A percentile compares a stretch with the other conserved stretches of the same genome.
Evolutionary conservation across 92 coral and sea anemone genomes (phyloP).

Genomic region (Porites rus): DNA sequence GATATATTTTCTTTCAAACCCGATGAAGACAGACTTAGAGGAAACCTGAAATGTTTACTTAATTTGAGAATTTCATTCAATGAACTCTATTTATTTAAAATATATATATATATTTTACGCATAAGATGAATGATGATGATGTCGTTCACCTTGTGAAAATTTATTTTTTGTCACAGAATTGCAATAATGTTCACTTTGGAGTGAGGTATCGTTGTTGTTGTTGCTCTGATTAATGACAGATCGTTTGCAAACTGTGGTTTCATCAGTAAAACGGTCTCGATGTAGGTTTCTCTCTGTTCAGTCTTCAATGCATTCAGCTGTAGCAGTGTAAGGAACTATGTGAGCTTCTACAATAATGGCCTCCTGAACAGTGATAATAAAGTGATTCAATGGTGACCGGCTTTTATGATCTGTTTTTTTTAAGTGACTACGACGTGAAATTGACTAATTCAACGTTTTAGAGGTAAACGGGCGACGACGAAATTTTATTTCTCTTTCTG

Average conservation of each 20-base stretch:
- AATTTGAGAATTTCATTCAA: too few species aligned
- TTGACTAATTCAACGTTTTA: too few species aligned
- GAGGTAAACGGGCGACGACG: too few species aligned
- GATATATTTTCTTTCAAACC: too few species aligned
- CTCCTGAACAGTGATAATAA: conserved; percentile 22
- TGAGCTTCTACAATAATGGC: conserved; percentile 13
- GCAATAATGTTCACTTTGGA: conserved; percentile 5
- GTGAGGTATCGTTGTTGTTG: conserved; percentile 8
- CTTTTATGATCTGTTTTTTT: not conserved
- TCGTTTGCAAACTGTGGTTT: conserved; percentile 55
- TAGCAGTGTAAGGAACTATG: conserved; percentile 17
- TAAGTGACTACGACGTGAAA: too few species aligned
- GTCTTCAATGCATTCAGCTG: conserved; percentile 71
- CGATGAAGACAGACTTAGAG: not conserved
- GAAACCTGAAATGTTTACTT: too few species aligned
- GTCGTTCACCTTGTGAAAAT: too few species aligned
- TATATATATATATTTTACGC: not conserved
- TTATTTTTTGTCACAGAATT: not conserved
- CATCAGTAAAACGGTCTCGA: conserved; percentile 52
- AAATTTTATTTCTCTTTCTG: too few species aligned
- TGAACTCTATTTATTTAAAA: too few species aligned
- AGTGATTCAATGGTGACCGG: not conserved
- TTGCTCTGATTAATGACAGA: conserved; percentile 50
- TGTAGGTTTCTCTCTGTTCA: conserved; percentile 34
- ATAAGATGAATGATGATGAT: not conserved